These are phyloP conservation scores for Sphaerodactylus townsendi DNA, from an alignment of 2,113 vertebrate species.

Conservation along the genomic window DNA sequence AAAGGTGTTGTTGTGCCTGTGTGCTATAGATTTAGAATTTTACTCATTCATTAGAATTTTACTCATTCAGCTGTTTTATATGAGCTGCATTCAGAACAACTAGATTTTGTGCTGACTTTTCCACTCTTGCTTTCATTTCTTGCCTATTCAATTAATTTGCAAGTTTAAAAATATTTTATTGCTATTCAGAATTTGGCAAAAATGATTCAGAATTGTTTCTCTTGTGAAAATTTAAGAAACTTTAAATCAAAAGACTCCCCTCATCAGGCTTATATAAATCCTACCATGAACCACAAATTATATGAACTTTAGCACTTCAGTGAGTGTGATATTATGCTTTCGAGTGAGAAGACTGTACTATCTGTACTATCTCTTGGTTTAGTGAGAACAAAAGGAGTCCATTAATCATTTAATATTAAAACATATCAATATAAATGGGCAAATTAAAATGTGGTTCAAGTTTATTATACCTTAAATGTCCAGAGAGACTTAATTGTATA, in stretches of 20 bases:
- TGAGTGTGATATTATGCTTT: slow-evolving; percentile 5
- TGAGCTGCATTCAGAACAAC: not conserved
- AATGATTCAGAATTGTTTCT: not conserved
- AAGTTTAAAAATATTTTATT: slow-evolving; percentile 15
- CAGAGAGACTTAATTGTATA: not conserved
- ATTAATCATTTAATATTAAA: slow-evolving; percentile 36
- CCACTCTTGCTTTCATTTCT: slow-evolving; percentile 35
- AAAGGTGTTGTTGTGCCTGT: not conserved
- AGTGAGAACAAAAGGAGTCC: not conserved
- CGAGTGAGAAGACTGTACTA: too few species aligned
- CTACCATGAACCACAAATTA: not conserved
- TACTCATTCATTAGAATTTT: not conserved
- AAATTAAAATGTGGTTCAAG: not conserved
- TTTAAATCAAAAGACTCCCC: not conserved
- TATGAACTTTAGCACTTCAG: not conserved
- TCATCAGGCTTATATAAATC: not conserved
- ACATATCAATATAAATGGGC: not conserved
- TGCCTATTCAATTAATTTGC: slow-evolving; percentile 15
- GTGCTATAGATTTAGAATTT: not conserved
- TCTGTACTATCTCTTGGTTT: not conserved
- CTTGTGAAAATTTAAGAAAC: not conserved
- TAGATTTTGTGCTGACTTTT: slow-evolving; percentile 30
- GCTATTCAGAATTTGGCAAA: slow-evolving; percentile 14
- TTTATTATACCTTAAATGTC: not conserved
- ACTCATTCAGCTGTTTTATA: slow-evolving; percentile 14